Evolutionary conservation across 2,113 vertebrate genomes (phyloP), one percentile per base, ranked within the genome.

Genomic region (Malurus cyaneus): DNA sequence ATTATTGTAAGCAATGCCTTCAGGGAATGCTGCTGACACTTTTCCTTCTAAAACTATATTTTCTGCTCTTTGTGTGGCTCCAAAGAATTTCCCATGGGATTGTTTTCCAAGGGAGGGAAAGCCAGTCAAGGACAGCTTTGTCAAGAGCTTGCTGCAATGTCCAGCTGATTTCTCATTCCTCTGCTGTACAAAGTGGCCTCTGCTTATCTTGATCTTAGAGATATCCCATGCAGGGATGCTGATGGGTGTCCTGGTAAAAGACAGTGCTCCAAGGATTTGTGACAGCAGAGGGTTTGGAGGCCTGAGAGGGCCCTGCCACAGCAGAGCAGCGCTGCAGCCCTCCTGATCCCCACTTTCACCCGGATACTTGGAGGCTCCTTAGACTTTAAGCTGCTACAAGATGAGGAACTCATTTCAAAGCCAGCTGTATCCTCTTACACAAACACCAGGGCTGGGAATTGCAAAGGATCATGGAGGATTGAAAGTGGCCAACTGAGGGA

Each of bases 271-370:
- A 39, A 18, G 19, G 34, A 53, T 8, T 23, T 78, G 28, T 42
- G 7, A 50, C 7, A 42, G 56, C 7, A 26, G 66, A 13, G 41
- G 41, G 12, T 36, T 28, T 72, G 64, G 54, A 39, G 81, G 42
- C 39, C 67, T 95, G 73, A 34, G 46, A 67, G 32, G 61, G 39
- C 66, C 80, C 66, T 82, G 52, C 44, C 18, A 4, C 3, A 29
- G 72, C 72, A 70, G 59, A 53, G n/a, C 28, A 23, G 50, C 10
- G 64, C 73, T 42, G n/a, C 17, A 81, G 73, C 26, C n/a, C 65
- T 87, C 56, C 85, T 85, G 49, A 92, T 89, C 34, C 52, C 52
- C 73, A 64, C 85, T 94, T 92, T 87, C 81, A 81, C 70, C 34
- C 10, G 5, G 44, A 42, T 59, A 12, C 42, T 20, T 18, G 53